Percentiles rank a stretch among this genome's conserved stretches.
phyloP scores from a whole-genome alignment of 2,888 invertebrate genomes.

The Epinotia bilunana region DNA sequence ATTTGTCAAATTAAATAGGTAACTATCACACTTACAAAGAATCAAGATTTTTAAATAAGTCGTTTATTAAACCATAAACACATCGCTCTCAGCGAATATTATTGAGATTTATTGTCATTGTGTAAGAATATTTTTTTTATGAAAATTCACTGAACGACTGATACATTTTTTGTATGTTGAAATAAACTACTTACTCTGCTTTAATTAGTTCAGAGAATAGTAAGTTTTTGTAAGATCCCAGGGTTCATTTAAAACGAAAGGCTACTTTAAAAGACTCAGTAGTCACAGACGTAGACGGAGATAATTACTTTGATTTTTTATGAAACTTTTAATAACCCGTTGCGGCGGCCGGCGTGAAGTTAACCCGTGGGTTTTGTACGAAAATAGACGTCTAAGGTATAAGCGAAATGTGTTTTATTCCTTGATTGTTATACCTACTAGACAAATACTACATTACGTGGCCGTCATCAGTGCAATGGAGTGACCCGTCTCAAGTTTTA shows the following conservation, averaged over 20 bases:
- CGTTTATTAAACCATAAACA: too few relatives aligned
- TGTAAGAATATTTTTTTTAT: too few relatives aligned
- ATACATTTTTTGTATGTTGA: not conserved
- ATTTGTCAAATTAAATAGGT: too few relatives aligned
- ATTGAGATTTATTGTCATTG: too few relatives aligned
- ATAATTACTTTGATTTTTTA: constrained; percentile 42
- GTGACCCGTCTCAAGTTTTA: too few relatives aligned
- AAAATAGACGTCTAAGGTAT: not conserved
- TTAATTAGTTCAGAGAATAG: not conserved
- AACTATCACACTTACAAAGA: too few relatives aligned
- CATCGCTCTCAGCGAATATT: too few relatives aligned
- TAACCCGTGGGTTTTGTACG: constrained; percentile 28
- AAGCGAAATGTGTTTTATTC: not conserved
- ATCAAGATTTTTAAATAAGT: too few relatives aligned
- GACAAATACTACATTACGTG: too few relatives aligned
- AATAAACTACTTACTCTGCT: not conserved
- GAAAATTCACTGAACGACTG: too few relatives aligned
- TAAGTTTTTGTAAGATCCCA: not conserved
- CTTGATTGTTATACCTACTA: not conserved
- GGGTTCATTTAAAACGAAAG: not conserved
- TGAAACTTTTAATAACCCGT: constrained; percentile 34
- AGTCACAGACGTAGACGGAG: constrained; percentile 16
- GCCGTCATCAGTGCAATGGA: too few relatives aligned
- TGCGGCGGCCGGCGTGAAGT: constrained; percentile 29
- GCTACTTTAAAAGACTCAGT: constrained; percentile 14